phyloP scores from a whole-genome alignment of 2,888 invertebrate genomes.

The Platycheirus rosarum region DNA sequence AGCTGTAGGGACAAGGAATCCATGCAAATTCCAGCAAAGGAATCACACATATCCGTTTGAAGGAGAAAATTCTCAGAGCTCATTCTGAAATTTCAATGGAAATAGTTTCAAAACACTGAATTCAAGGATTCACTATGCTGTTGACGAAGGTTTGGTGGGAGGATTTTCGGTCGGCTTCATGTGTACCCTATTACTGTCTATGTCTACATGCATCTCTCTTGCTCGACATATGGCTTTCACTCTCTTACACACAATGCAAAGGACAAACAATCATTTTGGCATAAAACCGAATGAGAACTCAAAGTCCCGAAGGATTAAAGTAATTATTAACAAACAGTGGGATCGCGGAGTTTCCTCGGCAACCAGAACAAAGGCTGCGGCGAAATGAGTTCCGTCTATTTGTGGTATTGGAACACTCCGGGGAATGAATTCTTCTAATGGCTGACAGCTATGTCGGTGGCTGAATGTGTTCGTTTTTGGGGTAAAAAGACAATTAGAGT shows the following conservation, averaged over 20 bases:
- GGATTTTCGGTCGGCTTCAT: slow-evolving; percentile 5
- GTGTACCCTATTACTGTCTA: no score
- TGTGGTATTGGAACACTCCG: slow-evolving; percentile 20
- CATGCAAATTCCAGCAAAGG: slow-evolving; percentile 58
- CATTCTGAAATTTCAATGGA: slow-evolving; percentile 61
- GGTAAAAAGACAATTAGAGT: slow-evolving; percentile 7
- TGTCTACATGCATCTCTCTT: background rate
- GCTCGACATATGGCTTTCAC: background rate
- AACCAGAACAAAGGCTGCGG: slow-evolving; percentile 32
- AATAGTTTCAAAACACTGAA: slow-evolving; percentile 64
- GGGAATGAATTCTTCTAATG: slow-evolving; percentile 43
- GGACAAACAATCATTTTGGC: slow-evolving; percentile 21
- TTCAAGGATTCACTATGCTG: slow-evolving; percentile 21
- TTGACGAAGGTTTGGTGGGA: slow-evolving; percentile 26
- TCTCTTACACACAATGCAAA: slow-evolving; percentile 1
- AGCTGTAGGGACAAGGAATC: slow-evolving; percentile 68
- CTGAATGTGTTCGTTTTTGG: background rate
- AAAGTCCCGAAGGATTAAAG: slow-evolving; percentile 67
- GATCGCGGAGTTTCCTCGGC: slow-evolving; percentile 32
- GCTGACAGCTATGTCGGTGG: slow-evolving; percentile 25
- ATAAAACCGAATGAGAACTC: slow-evolving; percentile 50
- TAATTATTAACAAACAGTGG: slow-evolving; percentile 68
- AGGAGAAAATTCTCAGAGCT: slow-evolving; percentile 48
- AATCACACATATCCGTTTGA: slow-evolving; percentile 49
- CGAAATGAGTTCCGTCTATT: slow-evolving; percentile 52